phyloP scores from a whole-genome alignment of 2,797 vertebrate species.

The Eulemur rubriventer region DNA sequence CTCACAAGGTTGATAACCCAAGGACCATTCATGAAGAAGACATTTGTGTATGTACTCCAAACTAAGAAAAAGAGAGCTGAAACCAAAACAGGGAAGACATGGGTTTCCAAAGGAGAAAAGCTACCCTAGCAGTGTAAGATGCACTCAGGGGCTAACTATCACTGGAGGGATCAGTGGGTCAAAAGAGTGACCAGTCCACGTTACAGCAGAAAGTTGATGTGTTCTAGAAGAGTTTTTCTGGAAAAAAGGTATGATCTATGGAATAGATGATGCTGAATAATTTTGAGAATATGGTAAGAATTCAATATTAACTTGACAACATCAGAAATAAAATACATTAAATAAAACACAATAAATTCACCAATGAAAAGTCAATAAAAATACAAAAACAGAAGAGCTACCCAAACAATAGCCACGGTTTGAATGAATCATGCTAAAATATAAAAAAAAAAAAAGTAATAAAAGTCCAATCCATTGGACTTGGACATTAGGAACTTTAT shows the following conservation, averaged over 20 bases:
- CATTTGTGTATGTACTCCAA: not conserved
- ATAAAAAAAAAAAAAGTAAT: not conserved
- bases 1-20: not conserved
- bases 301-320: not conserved
- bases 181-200: not conserved
- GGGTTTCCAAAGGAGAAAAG: conserved; percentile 4
- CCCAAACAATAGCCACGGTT: not conserved
- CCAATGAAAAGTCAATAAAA: not conserved
- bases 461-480: conserved; percentile 9
- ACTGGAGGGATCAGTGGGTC: not conserved
- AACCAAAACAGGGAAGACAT: not conserved
- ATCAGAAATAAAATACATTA: not conserved
- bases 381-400: not conserved
- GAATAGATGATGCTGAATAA: not conserved
- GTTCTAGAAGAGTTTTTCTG: not conserved
- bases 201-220: not conserved
- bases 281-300: conserved; percentile 23
- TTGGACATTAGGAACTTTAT: conserved; percentile 24
- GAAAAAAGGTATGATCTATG: not conserved
- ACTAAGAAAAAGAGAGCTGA: not conserved
- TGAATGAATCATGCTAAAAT: not conserved
- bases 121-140: not conserved
- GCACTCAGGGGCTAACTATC: not conserved
- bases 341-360: not conserved
- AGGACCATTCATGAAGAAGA: not conserved